These are phyloP conservation scores for Vireo griseus DNA, from an alignment of 2,797 vertebrate genomes.

Conservation along the genomic window DNA sequence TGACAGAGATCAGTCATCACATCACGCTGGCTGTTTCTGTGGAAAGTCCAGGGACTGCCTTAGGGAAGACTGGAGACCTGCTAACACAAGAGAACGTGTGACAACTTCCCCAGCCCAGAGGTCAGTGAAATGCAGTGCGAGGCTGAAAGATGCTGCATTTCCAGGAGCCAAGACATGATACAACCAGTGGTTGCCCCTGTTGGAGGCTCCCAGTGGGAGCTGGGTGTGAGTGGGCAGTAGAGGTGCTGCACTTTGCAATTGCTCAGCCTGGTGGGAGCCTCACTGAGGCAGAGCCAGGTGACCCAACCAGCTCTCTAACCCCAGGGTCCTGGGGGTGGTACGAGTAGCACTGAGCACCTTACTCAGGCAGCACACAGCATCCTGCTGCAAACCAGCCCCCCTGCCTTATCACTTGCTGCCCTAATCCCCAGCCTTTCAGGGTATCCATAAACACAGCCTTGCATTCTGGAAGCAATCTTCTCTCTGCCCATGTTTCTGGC, in stretches of 20 bases:
- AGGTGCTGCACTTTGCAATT: neutral
- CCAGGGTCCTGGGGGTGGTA: neutral
- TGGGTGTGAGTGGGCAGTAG: neutral
- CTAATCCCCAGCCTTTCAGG: neutral
- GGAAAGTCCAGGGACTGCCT: neutral
- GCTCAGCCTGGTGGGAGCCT: neutral
- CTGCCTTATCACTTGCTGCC: rapidly evolving
- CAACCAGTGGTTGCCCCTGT: rapidly evolving
- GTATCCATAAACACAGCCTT: neutral
- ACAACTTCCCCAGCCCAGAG: rapidly evolving
- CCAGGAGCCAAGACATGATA: neutral
- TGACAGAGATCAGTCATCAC: neutral
- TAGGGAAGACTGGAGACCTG: neutral
- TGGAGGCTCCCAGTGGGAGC: neutral
- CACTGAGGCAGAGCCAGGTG: neutral
- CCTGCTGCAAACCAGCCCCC: neutral
- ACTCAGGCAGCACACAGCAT: neutral
- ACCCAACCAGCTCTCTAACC: neutral
- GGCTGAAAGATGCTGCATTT: neutral
- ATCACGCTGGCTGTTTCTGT: neutral
- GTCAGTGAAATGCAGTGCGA: neutral
- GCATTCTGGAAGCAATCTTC: rapidly evolving
- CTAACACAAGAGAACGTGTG: neutral
- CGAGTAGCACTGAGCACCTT: neutral
- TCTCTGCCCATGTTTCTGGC: neutral